Base-by-base conservation (phyloP, 2,113 vertebrate species). In the mouse (Mus musculus) region DNA sequence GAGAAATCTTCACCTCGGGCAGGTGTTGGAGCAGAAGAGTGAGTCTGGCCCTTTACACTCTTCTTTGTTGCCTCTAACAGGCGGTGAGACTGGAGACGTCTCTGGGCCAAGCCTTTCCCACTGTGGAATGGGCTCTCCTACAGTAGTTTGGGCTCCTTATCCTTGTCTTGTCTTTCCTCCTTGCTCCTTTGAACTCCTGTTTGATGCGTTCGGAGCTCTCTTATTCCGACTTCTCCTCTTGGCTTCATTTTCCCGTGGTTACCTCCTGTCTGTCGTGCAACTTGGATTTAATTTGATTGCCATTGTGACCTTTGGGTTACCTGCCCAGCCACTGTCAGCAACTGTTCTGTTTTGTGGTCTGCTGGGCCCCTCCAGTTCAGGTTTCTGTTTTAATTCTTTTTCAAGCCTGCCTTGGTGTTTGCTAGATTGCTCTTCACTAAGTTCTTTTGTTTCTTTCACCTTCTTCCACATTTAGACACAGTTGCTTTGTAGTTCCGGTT, bases 311-410 rank as follows among this genome's bases (percentile, higher is more conserved):
- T 33, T 84, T 84, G 36, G 46, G 4, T 85, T 90, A 22, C 76
- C 86, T 63, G 81, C n/a, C 76, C 52, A 6, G 42, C 71, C 12
- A 52, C 69, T 59, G 72, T 33, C 61, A 49, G 52, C 11, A 54
- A 54, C 65, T 80, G 4, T 39, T 46, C 59, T 86, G 52, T 67
- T 49, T 17, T 52, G 12, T 49, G 65, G 5, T 61, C 14, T 69
- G 11, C 20, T 88, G 42, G 78, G 73, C 13, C 56, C 14, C 19
- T 46, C 16, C 49, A 26, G 13, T 73, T 90, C 91, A 42, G 71
- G 49, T 96, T 78, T 89, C 22, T 77, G 19, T 86, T 92, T 73
- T 54, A 20, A 30, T 76, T 96, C 33, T 80, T 96, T 97, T 96
- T 61, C 49, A 82, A 63, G 33, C 42, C 19, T 26, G 19, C 52